These are phyloP conservation scores for Lates calcarifer DNA, from an alignment of 2,113 vertebrate species.

Conservation along the genomic window DNA sequence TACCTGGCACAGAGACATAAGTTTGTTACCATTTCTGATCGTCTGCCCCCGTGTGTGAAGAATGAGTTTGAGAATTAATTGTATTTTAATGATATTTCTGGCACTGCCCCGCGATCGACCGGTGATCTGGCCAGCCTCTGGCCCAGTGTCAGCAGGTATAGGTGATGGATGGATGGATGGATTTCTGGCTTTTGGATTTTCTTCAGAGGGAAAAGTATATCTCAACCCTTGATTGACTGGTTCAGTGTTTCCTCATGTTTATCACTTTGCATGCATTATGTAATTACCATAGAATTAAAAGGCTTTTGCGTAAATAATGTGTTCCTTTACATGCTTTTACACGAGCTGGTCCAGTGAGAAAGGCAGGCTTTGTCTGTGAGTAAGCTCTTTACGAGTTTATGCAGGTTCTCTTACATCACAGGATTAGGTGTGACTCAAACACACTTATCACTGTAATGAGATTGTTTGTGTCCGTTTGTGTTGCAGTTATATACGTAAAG, in stretches of 20 bases:
- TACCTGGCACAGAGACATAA: constrained; percentile 81
- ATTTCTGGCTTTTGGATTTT: background rate
- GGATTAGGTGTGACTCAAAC: constrained; percentile 65
- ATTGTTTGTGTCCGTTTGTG: constrained; percentile 13
- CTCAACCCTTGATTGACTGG: background rate
- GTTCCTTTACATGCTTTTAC: constrained; percentile 35
- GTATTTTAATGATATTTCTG: no score
- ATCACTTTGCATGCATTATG: constrained; percentile 3
- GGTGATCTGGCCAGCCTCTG: no score
- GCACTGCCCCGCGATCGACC: no score
- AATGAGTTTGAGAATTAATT: no score
- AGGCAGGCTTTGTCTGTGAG: constrained; percentile 49
- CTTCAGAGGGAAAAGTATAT: background rate
- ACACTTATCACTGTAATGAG: constrained; percentile 6
- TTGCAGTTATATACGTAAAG: background rate
- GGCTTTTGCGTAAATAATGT: constrained; percentile 36
- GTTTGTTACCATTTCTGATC: background rate
- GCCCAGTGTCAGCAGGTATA: no score
- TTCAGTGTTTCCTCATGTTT: background rate
- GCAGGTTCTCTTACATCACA: constrained; percentile 70
- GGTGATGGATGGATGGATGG: no score
- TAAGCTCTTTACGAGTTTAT: constrained; percentile 76
- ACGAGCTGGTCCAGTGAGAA: constrained; percentile 43
- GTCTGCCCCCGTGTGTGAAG: background rate
- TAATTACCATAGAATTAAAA: constrained; percentile 25